Evolutionary conservation across 2,888 invertebrate species (phyloP), one percentile per base, ranked within the genome.

Genomic region (Melipona beecheii): DNA sequence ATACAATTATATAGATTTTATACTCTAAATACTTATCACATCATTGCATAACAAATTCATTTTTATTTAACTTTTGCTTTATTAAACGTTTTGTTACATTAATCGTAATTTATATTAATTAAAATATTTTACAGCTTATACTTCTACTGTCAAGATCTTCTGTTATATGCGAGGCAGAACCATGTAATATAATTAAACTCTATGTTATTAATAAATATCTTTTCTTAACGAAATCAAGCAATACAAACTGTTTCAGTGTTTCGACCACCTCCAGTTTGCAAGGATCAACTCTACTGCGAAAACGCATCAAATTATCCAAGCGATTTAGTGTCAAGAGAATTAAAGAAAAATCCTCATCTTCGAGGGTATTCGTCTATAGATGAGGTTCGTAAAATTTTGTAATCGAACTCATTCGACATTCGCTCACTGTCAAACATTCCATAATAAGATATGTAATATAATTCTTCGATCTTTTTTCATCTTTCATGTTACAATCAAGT

Each of bases 201-300:
- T 0, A 17, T 50, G 5, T 31, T 62, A 4, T 9, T n/a, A 31
- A n/a, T 19, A 36, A 74, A 36, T 36, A n/a, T 52, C 17, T 36
- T 36, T 11, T 31, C 24, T 60, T 68, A 52, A 52, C 21, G 1
- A 65, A 49, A 49, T 4, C 56, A 36, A 9, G 9, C 9, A 43
- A 43, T 43, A 43, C 43, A 43, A 43, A 43, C 43, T 49, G 50
- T 52, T 74, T 13, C 49, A 66, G 58, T 27, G n/a, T 4, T 27
- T 17, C 21, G 15, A 17, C 17, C 21, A n/a, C 50, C 31, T 31
- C 60, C 80, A 3, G 19, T 13, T 17, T 87, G 87, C n/a, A 11
- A 74, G 4, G 13, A 60, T 21, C 19, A 24, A 19, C 77, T 78
- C 31, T 87, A 71, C 27, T 87, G 87, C 24, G 87, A 86, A 60